Percentiles rank a stretch among this genome's conserved stretches.
These are phyloP conservation scores for Pseudonaja textilis DNA, from an alignment of 2,113 vertebrate genomes.

Conservation along the genomic window DNA sequence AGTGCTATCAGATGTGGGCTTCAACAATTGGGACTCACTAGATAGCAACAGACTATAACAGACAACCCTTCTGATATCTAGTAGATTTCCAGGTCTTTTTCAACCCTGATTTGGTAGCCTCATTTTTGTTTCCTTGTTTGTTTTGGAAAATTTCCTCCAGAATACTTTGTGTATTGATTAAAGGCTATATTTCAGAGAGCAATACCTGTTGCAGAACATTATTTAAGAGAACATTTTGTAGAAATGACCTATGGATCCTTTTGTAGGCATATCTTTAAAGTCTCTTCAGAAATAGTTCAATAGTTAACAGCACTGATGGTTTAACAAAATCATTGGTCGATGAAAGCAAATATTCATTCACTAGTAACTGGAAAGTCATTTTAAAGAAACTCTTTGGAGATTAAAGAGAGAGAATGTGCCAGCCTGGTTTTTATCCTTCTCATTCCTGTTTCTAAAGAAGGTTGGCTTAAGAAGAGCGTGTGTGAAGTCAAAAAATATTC, in stretches of 20 bases:
- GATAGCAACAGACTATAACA: neutral
- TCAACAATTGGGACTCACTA: neutral
- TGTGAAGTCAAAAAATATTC: constrained; percentile 6
- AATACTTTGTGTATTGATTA: neutral
- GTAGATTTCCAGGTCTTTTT: neutral
- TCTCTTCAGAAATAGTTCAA: neutral
- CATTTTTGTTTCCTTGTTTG: neutral
- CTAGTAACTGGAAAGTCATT: neutral
- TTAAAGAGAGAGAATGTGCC: constrained; percentile 7
- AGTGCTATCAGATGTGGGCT: neutral
- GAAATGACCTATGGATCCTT: neutral
- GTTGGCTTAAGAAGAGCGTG: neutral
- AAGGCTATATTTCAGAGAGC: neutral
- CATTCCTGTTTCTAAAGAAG: neutral
- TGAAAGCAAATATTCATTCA: neutral
- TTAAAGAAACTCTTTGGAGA: constrained; percentile 3
- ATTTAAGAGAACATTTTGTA: neutral
- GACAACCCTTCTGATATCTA: neutral
- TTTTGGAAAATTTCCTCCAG: neutral
- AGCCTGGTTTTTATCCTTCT: neutral
- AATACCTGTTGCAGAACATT: neutral
- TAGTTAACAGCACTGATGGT: neutral
- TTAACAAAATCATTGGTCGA: neutral
- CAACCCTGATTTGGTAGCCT: neutral
- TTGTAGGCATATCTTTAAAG: neutral